Evolutionary conservation across 2,113 vertebrate genomes (phyloP).

Genomic region (Nannospalax galili): DNA sequence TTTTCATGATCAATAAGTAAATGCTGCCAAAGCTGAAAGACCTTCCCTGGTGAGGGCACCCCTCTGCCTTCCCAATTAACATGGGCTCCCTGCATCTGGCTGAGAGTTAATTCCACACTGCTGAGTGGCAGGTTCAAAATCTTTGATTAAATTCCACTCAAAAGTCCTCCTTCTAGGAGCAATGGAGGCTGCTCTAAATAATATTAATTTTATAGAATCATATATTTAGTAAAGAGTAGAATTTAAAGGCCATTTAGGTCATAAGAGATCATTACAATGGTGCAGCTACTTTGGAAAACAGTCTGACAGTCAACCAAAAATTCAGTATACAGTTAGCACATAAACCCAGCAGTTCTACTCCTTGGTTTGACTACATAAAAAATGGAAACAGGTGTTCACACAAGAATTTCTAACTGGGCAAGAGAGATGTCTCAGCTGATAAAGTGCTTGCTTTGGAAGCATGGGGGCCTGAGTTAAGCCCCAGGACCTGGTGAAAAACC

Average conservation of each 20-base stretch:
- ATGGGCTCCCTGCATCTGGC: constrained; percentile 70
- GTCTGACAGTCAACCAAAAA: too few species aligned
- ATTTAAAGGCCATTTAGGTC: too few species aligned
- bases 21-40: constrained; percentile 72
- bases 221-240: too few species aligned
- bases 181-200: constrained; percentile 23
- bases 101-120: constrained; percentile 82
- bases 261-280: background rate
- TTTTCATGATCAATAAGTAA: constrained; percentile 62
- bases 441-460: too few species aligned
- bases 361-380: background rate
- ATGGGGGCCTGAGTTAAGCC: too few species aligned
- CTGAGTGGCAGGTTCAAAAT: constrained; percentile 82
- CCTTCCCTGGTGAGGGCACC: constrained; percentile 62
- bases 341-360: too few species aligned
- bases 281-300: constrained; percentile 20
- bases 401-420: too few species aligned
- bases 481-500: too few species aligned
- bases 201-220: too few species aligned
- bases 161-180: constrained; percentile 83
- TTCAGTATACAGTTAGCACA: too few species aligned
- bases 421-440: too few species aligned
- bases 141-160: constrained; percentile 85
- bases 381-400: too few species aligned
- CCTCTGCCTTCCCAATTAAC: constrained; percentile 72